phyloP scores from a whole-genome alignment of 2,888 invertebrate genomes.

The Agapetus fuscipes region DNA sequence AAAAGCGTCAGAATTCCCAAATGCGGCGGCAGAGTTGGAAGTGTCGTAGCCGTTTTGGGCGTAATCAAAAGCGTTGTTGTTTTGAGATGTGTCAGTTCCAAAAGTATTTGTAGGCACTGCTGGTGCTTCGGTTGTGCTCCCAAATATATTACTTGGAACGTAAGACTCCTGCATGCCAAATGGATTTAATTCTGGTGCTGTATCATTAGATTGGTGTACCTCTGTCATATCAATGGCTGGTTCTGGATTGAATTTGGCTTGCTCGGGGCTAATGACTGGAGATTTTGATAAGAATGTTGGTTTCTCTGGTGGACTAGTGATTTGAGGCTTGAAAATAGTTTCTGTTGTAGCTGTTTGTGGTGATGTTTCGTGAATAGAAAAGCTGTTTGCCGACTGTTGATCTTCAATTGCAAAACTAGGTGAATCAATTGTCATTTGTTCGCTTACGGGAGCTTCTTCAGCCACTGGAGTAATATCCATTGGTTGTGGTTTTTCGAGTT shows the following conservation, averaged over 20 bases:
- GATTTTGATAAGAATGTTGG: no score
- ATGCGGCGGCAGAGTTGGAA: neutral
- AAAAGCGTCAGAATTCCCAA: neutral
- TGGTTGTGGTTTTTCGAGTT: slow-evolving; percentile 20
- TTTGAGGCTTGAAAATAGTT: neutral
- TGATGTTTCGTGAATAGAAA: no score
- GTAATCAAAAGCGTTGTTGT: neutral
- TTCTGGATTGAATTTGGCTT: neutral
- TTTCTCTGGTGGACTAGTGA: slow-evolving; percentile 1
- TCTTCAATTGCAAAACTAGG: slow-evolving; percentile 4
- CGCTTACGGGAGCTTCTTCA: slow-evolving; percentile 12
- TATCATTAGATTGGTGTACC: neutral
- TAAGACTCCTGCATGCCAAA: slow-evolving; percentile 10
- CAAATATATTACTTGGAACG: slow-evolving; percentile 5
- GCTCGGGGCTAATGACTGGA: no score
- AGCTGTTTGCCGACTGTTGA: neutral
- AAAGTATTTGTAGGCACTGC: slow-evolving; percentile 8
- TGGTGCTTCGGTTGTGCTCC: neutral
- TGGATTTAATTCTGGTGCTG: slow-evolving; percentile 15
- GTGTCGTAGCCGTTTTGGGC: no score
- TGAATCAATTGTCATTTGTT: slow-evolving; percentile 27
- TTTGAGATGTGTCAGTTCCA: slow-evolving; percentile 2
- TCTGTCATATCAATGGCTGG: neutral
- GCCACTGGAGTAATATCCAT: slow-evolving; percentile 17
- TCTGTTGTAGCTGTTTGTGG: slow-evolving; percentile 3